Conservation (phyloP, 2,797 vertebrate species). For the Onychomys leucogaster region DNA sequence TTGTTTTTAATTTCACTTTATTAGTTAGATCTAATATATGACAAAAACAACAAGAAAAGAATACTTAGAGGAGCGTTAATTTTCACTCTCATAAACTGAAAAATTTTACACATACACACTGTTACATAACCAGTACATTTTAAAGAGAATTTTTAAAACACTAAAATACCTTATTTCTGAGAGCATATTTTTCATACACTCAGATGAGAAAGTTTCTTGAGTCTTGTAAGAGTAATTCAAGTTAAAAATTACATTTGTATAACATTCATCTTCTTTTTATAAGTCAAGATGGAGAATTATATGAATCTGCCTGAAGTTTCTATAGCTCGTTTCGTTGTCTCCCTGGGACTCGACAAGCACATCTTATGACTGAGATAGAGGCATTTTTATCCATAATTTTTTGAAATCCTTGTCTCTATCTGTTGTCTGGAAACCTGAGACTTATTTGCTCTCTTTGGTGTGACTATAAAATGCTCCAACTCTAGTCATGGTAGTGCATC, state of each 20-base stretch:
- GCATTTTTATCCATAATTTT: conserved; percentile 69
- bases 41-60: background rate
- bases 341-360: conserved; percentile 59
- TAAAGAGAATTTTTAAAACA: background rate
- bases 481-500: background rate
- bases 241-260: conserved; percentile 71
- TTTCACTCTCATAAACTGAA: background rate
- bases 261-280: conserved; percentile 57
- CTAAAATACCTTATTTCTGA: background rate
- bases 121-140: background rate
- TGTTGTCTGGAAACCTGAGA: conserved; percentile 54
- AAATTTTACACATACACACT: background rate
- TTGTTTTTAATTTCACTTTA: background rate
- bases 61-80: background rate
- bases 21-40: background rate
- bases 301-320: conserved; percentile 68
- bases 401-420: background rate
- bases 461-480: conserved; percentile 19
- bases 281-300: conserved; percentile 58
- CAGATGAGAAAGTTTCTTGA: conserved; percentile 51
- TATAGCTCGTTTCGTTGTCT: conserved; percentile 62
- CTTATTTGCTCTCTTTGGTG: conserved; percentile 44
- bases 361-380: conserved; percentile 62
- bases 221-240: conserved; percentile 65
- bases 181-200: background rate